Evolutionary conservation across 1,140 invertebrate genomes (phyloP).

Genomic region (Drosophila erecta): DNA sequence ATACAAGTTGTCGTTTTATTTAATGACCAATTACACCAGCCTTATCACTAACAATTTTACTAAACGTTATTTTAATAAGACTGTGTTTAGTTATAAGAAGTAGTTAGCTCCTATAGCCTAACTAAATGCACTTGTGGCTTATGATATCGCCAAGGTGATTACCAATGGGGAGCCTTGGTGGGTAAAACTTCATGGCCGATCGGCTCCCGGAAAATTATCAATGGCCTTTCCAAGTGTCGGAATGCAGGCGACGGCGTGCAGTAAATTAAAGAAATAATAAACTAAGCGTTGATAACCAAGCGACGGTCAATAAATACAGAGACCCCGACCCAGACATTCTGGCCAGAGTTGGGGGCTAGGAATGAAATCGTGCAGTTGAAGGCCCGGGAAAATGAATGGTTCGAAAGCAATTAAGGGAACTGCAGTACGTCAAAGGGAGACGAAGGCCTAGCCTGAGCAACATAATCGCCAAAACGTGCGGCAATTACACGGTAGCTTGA

Average conservation of each 20-base stretch:
- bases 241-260: conserved; percentile 9
- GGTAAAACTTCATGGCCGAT: neutral
- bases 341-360: conserved; percentile 13
- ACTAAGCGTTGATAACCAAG: conserved; percentile 25
- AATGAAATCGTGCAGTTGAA: conserved; percentile 36
- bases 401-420: conserved; percentile 57
- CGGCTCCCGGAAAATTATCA: conserved; percentile 2
- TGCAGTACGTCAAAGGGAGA: conserved; percentile 36
- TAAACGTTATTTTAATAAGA: too few species aligned
- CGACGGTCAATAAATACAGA: conserved; percentile 30
- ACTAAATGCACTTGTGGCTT: neutral
- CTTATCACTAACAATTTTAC: too few species aligned
- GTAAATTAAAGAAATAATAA: conserved; percentile 49
- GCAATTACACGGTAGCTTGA: conserved; percentile 73
- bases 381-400: conserved; percentile 13
- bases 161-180: conserved; percentile 4
- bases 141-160: neutral
- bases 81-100: neutral
- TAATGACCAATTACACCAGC: too few species aligned
- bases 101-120: neutral
- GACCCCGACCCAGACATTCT: conserved; percentile 30
- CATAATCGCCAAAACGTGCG: conserved; percentile 79
- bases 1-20: too few species aligned
- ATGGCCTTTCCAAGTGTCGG: conserved; percentile 16
- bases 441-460: conserved; percentile 73